Base-by-base conservation (phyloP, 2,888 invertebrate species). In the Troilus luridus region DNA sequence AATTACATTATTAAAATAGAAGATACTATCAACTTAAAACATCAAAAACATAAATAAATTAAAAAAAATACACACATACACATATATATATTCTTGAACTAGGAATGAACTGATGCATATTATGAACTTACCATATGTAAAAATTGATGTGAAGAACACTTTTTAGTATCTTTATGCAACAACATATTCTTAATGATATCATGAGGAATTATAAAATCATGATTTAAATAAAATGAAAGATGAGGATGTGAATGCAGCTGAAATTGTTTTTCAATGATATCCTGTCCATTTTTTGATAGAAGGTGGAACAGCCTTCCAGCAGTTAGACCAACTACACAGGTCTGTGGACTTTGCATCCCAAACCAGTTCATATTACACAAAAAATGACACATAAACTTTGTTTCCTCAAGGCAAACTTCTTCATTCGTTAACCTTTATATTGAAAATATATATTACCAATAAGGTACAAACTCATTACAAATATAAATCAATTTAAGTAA, bases 371-470 rank as follows among this genome's bases (percentile, higher is more conserved):
- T 0, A 10, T 27, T 58, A 72, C 72, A 67, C n/a, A 89, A 56
- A 24, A 59, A 27, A 2, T 85, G 27, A 12, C 62, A 90, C 19
- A 90, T 6, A 60, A 77, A 90, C 12, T 27, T 81, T 27, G 85
- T 85, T n/a, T 72, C 54, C 24, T 85, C 19, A 11, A 90, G 58
- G 41, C 90, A 90, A 21, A 90, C 90, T 60, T 90, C 90, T 56
- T 90, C 90, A 81, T 90, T 90, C 41, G 90, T 90, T 2, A 90
- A 60, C 81, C 90, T 90, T 59, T 19, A 85, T 59, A 21, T 77
- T 2, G 85, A 81, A 90, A 90, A 54, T 81, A 81, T 81, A 54
- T 54, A 54, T 54, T 54, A 27, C 24, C 14, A 67, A 67, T 24
- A 12, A 12, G 10, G n/a, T 67, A 24, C 11, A 67, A 67, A 7